A percentile compares a stretch with the other conserved stretches of the same genome.
These are phyloP conservation scores for Philopedon plagiatum DNA, from an alignment of 2,888 invertebrate genomes.

Conservation along the genomic window DNA sequence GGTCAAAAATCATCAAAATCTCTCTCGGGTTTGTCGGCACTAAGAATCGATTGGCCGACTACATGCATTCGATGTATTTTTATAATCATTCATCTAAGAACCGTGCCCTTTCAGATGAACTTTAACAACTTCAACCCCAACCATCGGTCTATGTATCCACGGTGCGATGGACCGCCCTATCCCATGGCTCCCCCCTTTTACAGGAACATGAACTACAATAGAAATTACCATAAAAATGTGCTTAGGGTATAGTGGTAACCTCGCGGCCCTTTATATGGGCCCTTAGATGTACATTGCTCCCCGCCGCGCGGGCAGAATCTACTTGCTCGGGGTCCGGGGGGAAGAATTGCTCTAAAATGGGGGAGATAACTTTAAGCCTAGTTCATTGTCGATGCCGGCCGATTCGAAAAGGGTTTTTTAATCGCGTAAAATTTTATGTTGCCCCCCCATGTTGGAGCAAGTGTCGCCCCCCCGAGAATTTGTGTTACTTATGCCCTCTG, in stretches of 20 bases:
- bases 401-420: background rate
- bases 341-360: background rate
- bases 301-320: background rate
- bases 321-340: background rate
- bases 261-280: slow-evolving; percentile 6
- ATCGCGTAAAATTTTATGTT: background rate
- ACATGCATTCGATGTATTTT: too few species aligned
- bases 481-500: slow-evolving; percentile 28
- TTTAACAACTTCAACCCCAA: slow-evolving; percentile 60
- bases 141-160: slow-evolving; percentile 63
- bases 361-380: background rate
- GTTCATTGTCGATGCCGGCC: background rate
- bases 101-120: slow-evolving; percentile 62
- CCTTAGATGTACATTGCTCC: slow-evolving; percentile 11
- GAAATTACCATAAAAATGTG: slow-evolving; percentile 66
- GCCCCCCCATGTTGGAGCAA: background rate
- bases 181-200: slow-evolving; percentile 64
- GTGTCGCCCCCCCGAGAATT: background rate
- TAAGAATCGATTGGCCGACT: too few species aligned
- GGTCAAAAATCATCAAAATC: too few species aligned
- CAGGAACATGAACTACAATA: slow-evolving; percentile 65
- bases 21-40: too few species aligned
- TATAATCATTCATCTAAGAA: too few species aligned
- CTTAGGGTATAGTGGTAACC: slow-evolving; percentile 62
- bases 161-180: slow-evolving; percentile 64